A percentile compares a stretch with the other conserved stretches of the same genome.
Evolutionary conservation across 2,797 vertebrate genomes (phyloP).

Genomic region (Myotis findleyi): DNA sequence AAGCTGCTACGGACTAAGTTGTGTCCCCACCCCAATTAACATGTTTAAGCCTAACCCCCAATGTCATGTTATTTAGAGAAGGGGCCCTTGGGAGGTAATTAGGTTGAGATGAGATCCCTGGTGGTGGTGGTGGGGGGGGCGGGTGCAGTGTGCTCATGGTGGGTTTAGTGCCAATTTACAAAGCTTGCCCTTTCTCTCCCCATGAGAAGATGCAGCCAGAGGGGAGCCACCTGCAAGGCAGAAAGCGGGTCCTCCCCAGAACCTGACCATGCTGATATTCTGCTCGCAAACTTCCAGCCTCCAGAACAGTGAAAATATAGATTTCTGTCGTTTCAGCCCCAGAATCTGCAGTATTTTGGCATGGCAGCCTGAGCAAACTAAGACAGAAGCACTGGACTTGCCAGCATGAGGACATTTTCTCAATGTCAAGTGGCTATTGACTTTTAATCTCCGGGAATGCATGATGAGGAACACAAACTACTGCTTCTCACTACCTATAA

Average conservation of each 20-base stretch:
- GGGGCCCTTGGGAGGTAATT: not conserved
- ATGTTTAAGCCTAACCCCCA: not conserved
- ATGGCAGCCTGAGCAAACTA: not conserved
- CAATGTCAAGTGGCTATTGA: slow-evolving; percentile 57
- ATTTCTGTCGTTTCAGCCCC: not conserved
- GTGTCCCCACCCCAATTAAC: not conserved
- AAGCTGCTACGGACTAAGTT: not conserved
- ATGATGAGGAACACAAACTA: not conserved
- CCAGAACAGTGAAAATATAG: not conserved
- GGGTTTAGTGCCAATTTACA: not conserved
- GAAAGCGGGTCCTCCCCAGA: not conserved
- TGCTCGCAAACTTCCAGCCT: not conserved
- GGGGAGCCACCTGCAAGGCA: not conserved
- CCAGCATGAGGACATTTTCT: not conserved
- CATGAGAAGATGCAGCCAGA: not conserved
- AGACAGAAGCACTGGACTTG: not conserved
- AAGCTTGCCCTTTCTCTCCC: not conserved
- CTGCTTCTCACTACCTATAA: not conserved
- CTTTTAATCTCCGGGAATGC: slow-evolving; percentile 25
- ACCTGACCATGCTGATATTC: not conserved
- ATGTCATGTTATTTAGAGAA: not conserved
- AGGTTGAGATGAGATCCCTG: not conserved
- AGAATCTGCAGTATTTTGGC: not conserved
- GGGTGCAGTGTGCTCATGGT: not conserved
- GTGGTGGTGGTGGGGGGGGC: too few species aligned